These are phyloP conservation scores for Bradysia coprophila DNA, from an alignment of 1,140 invertebrate genomes.

Conservation along the genomic window DNA sequence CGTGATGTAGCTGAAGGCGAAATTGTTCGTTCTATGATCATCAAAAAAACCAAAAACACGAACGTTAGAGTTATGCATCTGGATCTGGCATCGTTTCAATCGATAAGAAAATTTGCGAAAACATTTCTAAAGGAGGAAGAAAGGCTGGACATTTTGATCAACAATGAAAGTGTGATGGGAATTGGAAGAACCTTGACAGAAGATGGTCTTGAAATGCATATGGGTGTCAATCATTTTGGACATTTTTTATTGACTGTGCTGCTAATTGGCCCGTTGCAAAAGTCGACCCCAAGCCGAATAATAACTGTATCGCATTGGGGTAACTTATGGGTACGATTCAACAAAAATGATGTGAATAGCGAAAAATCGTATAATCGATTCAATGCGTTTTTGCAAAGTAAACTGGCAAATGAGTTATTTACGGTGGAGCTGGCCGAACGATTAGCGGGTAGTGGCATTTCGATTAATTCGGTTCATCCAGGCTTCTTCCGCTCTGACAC, in stretches of 20 bases:
- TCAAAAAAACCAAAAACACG: constrained; percentile 12
- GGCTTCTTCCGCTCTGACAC: constrained; percentile 32
- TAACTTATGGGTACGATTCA: constrained; percentile 35
- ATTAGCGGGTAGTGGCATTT: constrained; percentile 34
- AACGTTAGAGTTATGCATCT: constrained; percentile 17
- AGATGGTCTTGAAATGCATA: constrained; percentile 47
- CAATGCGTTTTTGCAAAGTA: constrained; percentile 40
- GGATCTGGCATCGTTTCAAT: constrained; percentile 22
- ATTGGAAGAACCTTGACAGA: constrained; percentile 23
- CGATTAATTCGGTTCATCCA: constrained; percentile 35
- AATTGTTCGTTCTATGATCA: constrained; percentile 22
- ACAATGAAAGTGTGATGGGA: constrained; percentile 49
- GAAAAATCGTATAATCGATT: constrained; percentile 29
- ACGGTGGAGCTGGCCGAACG: constrained; percentile 34
- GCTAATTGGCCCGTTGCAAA: constrained; percentile 36
- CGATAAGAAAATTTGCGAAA: constrained; percentile 20
- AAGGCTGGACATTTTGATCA: constrained; percentile 45
- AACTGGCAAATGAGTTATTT: constrained; percentile 49
- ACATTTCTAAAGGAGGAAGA: constrained; percentile 28
- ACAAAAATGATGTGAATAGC: constrained; percentile 41
- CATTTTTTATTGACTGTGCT: constrained; percentile 54
- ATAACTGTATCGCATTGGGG: constrained; percentile 46
- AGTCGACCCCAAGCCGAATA: constrained; percentile 37
- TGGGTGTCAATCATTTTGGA: constrained; percentile 45
- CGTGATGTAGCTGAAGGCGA: constrained; percentile 31